Conservation (phyloP, 23 tunicate genomes). For the Halocynthia aurantium region DNA sequence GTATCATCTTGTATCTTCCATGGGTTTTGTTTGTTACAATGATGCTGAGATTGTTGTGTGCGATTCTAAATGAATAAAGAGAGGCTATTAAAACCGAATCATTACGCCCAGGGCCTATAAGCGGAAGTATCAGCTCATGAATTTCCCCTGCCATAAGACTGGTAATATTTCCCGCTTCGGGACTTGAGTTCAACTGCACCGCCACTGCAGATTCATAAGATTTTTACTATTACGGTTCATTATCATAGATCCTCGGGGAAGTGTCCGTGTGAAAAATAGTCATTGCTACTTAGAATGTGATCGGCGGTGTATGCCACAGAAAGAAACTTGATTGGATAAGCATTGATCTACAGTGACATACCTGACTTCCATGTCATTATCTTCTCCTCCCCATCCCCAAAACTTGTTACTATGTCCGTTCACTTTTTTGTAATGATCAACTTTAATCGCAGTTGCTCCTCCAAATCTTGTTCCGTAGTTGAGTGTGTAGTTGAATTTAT, state of each 20-base stretch:
- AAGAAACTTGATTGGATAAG: not conserved
- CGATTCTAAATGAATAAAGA: slow-evolving; percentile 22
- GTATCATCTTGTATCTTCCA: slow-evolving; percentile 98
- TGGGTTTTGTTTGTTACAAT: slow-evolving; percentile 19
- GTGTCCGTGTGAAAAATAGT: not conserved
- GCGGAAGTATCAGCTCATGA: too few relatives aligned
- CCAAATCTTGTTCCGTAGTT: slow-evolving; percentile 90
- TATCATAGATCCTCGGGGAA: too few relatives aligned
- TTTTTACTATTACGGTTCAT: too few relatives aligned
- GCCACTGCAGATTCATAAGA: too few relatives aligned
- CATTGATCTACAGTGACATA: not conserved
- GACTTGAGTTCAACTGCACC: too few relatives aligned
- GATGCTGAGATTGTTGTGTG: slow-evolving; percentile 23
- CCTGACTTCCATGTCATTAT: slow-evolving; percentile 97
- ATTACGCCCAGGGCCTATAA: too few relatives aligned
- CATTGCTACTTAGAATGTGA: not conserved
- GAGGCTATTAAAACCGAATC: too few relatives aligned
- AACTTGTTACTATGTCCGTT: slow-evolving; percentile 91
- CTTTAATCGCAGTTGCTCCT: slow-evolving; percentile 83
- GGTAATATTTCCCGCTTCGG: too few relatives aligned
- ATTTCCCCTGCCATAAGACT: too few relatives aligned
- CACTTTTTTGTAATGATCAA: slow-evolving; percentile 41
- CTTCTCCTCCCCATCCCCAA: slow-evolving; percentile 99
- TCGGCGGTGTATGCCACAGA: not conserved
- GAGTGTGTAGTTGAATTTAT: slow-evolving; percentile 90